Conservation (phyloP, 2,888 invertebrate genomes). For the Melinopterus prodromus region DNA sequence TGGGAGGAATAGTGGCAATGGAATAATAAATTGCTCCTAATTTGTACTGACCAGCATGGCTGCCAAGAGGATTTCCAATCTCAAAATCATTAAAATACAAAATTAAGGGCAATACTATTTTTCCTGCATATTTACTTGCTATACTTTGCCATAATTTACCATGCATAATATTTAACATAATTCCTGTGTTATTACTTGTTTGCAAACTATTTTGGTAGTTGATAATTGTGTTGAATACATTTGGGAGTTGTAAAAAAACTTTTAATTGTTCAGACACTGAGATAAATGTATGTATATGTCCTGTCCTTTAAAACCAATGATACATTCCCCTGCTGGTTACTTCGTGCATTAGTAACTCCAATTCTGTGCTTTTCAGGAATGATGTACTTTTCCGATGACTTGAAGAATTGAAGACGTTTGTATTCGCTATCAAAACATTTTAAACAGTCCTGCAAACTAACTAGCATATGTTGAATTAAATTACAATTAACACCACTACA, state of each 20-base stretch:
- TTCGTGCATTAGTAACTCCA: background rate
- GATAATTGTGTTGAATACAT: background rate
- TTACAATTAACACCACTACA: too few relatives aligned
- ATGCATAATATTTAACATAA: background rate
- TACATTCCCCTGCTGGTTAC: background rate
- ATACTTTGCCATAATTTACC: background rate
- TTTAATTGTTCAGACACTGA: background rate
- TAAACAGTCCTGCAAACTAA: background rate
- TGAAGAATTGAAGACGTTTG: background rate
- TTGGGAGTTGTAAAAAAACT: background rate
- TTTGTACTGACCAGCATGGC: slow-evolving; percentile 48
- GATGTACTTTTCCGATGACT: background rate
- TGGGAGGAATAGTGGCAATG: slow-evolving; percentile 43
- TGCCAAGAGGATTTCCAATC: slow-evolving; percentile 47
- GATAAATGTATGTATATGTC: slow-evolving; percentile 5
- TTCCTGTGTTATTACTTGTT: background rate
- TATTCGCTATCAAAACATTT: background rate
- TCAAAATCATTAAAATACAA: slow-evolving; percentile 48
- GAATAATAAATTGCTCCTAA: slow-evolving; percentile 45
- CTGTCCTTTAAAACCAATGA: slow-evolving; percentile 6
- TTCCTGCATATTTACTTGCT: background rate
- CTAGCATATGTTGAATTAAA: background rate
- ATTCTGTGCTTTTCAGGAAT: background rate
- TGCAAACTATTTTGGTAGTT: background rate
- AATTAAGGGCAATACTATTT: slow-evolving; percentile 40